Evolutionary conservation across 2,888 invertebrate species (phyloP).

Genomic region (Athripsodes cinereus): DNA sequence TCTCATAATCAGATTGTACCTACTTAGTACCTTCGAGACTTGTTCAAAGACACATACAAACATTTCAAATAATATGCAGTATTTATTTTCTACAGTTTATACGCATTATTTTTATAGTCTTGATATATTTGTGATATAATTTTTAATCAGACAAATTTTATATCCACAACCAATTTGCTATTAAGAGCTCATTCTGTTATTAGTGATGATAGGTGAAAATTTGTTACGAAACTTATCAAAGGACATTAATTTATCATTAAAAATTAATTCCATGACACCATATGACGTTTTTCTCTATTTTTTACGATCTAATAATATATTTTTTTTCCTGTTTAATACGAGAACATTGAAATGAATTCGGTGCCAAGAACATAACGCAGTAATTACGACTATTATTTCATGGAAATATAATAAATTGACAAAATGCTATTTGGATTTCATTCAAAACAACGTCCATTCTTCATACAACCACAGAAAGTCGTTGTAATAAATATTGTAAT

Average conservation of each 20-base stretch:
- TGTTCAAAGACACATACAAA: no score
- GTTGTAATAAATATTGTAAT: not conserved
- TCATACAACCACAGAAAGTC: not conserved
- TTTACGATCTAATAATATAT: not conserved
- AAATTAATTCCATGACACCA: not conserved
- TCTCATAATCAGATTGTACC: no score
- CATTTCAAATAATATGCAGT: no score
- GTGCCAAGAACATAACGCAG: not conserved
- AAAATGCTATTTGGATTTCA: conserved; percentile 1
- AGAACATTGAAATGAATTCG: not conserved
- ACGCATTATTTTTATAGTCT: no score
- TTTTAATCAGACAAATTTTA: no score
- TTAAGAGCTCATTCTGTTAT: not conserved
- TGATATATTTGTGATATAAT: no score
- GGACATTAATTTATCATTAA: not conserved
- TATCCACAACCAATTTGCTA: no score
- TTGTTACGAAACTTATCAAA: not conserved
- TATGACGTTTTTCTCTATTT: not conserved
- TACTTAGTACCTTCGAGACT: no score
- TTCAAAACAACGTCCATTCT: not conserved
- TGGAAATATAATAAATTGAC: conserved; percentile 1
- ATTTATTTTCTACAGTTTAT: no score
- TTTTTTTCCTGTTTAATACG: not conserved
- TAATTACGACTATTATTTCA: not conserved
- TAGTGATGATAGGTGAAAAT: not conserved